Evolutionary conservation across 1,140 invertebrate genomes (phyloP).

Genomic region (Zaprionus ornatus): DNA sequence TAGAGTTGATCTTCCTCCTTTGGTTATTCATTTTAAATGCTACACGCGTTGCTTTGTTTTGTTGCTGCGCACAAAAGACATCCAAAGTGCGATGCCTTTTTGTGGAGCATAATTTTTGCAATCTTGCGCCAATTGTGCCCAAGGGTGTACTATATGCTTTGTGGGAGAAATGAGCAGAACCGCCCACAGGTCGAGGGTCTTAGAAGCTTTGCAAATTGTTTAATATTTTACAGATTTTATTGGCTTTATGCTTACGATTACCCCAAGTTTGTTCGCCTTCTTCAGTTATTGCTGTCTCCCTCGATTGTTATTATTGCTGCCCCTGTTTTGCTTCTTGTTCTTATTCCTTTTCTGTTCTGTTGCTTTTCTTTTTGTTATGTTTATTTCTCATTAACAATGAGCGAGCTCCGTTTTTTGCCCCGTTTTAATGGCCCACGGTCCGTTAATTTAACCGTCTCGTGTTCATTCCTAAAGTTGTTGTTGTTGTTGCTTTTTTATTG

Average conservation of each 20-base stretch:
- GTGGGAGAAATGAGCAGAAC: not conserved
- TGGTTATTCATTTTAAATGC: constrained; percentile 29
- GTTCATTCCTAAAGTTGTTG: constrained; percentile 28
- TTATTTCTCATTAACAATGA: constrained; percentile 77
- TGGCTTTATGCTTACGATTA: constrained; percentile 72
- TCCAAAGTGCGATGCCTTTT: constrained; percentile 28
- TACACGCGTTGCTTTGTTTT: constrained; percentile 9
- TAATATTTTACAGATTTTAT: constrained; percentile 78
- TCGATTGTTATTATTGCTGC: constrained; percentile 14
- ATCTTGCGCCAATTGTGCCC: constrained; percentile 27
- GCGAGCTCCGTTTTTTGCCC: constrained; percentile 58
- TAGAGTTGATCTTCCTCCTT: not conserved
- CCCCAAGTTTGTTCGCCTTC: constrained; percentile 30
- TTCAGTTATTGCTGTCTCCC: constrained; percentile 17
- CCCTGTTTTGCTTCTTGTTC: constrained; percentile 17
- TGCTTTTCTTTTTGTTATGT: constrained; percentile 38
- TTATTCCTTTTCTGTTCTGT: constrained; percentile 4
- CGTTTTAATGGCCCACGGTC: constrained; percentile 71
- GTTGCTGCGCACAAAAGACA: constrained; percentile 13
- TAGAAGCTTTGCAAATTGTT: constrained; percentile 78
- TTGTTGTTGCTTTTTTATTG: constrained; percentile 32
- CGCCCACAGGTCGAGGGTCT: constrained; percentile 35
- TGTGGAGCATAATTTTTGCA: constrained; percentile 30
- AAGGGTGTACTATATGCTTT: constrained; percentile 12
- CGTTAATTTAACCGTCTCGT: constrained; percentile 77